phyloP scores from a whole-genome alignment of 2,888 invertebrate species.

The Dryobotodes eremita region DNA sequence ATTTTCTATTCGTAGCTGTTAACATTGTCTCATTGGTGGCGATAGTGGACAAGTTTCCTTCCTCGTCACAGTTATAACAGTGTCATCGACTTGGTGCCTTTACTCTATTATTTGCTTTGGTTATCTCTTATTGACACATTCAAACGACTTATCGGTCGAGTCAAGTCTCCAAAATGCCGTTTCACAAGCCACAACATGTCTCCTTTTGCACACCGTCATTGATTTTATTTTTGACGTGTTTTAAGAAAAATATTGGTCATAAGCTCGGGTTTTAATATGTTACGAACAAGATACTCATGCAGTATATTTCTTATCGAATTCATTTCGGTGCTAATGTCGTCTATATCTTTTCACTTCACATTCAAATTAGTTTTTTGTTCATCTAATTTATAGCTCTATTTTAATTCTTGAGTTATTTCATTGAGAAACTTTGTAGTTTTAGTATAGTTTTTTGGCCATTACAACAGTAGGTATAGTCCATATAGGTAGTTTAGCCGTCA shows the following conservation, averaged over 20 bases:
- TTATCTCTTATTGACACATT: conserved; percentile 88
- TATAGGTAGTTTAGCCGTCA: neutral
- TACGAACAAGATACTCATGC: conserved; percentile 1
- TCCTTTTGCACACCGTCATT: conserved; percentile 63
- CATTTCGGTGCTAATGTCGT: conserved; percentile 24
- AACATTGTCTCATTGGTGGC: conserved; percentile 22
- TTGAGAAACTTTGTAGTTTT: conserved; percentile 27
- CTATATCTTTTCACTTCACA: conserved; percentile 29
- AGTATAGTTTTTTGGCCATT: conserved; percentile 10
- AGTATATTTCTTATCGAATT: conserved; percentile 10
- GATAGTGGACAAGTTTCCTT: conserved; percentile 59
- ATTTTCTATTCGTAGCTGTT: conserved; percentile 15
- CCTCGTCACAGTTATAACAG: conserved; percentile 75
- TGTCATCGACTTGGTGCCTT: conserved; percentile 83
- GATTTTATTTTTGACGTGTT: conserved; percentile 57
- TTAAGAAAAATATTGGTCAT: conserved; percentile 40
- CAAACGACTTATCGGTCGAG: conserved; percentile 87
- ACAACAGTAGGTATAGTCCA: neutral
- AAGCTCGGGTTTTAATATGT: conserved; percentile 21
- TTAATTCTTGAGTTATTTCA: conserved; percentile 42
- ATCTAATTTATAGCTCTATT: conserved; percentile 48
- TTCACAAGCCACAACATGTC: conserved; percentile 62
- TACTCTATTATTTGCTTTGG: conserved; percentile 83
- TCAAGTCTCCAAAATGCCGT: conserved; percentile 78
- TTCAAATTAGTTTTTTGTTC: conserved; percentile 50